Base-by-base conservation (phyloP, 2,888 invertebrate genomes). In the Eupelmus urozonus region DNA sequence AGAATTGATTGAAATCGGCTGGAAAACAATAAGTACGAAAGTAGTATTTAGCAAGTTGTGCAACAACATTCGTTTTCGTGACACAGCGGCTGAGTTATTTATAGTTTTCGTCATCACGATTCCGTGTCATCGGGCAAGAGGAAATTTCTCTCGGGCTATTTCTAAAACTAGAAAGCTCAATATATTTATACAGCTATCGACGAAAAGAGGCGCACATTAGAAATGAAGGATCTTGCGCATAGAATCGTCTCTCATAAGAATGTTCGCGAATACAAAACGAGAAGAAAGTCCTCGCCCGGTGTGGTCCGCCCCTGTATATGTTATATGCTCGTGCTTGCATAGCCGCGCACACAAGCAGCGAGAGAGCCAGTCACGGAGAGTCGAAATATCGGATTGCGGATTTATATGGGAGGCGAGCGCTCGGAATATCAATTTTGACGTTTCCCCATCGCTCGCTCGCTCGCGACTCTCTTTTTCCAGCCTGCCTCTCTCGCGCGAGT, bases 391-490 rank as follows among this genome's bases (percentile, higher is more conserved):
- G 85, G 84, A 87, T 88, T 84, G 85, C 85, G 78, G 85, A 84
- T 86, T 87, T 88, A 87, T 78, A 78, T 65, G 71, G 66, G 60
- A 81, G 80, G 83, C 85, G 84, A 86, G 86, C 82, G 83, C 34
- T 49, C 84, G 82, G 88, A 88, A 88, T 88, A 88, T 87, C 87
- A 88, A 89, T 88, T 88, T 87, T 87, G 85, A 85, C 86, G 84
- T 87, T 87, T 85, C 83, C 79, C 81, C 82, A 75, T 78, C 78
- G 77, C 62, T 71, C 62, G n/a, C 57, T 65, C 57, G 62, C 55
- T 20, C 49, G n/a, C n/a, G 34, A 11, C 57, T 40, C 16, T 18
- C 29, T 55, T 55, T 29, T 2, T n/a, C 16, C 29, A 25, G 18
- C 13, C 40, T 62, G 45, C 42, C 53, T 13, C 29, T 16, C 60